Conservation (phyloP, 2,797 vertebrate species). For the Xiphorhynchus erythropygius region DNA sequence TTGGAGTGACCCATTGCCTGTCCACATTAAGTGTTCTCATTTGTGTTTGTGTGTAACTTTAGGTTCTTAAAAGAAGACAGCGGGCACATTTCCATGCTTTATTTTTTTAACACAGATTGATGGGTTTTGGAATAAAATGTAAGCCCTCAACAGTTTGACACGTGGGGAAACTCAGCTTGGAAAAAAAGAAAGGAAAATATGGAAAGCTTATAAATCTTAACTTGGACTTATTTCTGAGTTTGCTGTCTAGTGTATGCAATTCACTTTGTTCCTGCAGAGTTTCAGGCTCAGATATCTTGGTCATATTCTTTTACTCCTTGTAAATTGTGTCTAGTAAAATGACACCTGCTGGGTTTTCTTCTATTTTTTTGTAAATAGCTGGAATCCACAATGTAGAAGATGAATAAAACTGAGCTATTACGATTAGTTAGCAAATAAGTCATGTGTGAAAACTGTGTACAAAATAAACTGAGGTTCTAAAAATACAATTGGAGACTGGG, state of each 20-base stretch:
- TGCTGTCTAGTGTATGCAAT: slow-evolving; percentile 45
- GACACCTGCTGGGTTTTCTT: slow-evolving; percentile 78
- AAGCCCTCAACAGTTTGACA: slow-evolving; percentile 73
- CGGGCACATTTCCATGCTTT: slow-evolving; percentile 63
- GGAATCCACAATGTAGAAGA: not conserved
- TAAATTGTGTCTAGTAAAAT: slow-evolving; percentile 74
- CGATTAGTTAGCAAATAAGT: not conserved
- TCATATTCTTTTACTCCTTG: slow-evolving; percentile 48
- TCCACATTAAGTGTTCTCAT: not conserved
- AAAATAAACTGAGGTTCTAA: not conserved
- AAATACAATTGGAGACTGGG: not conserved
- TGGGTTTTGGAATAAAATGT: slow-evolving; percentile 52
- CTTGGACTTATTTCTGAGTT: slow-evolving; percentile 64
- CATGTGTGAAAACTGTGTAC: not conserved
- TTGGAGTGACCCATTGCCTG: not conserved
- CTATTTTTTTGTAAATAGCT: slow-evolving; percentile 56
- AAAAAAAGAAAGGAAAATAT: slow-evolving; percentile 65
- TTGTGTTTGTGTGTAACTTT: not conserved
- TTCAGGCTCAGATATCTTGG: slow-evolving; percentile 67
- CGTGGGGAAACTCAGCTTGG: slow-evolving; percentile 41
- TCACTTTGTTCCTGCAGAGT: slow-evolving; percentile 73
- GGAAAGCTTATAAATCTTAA: slow-evolving; percentile 72
- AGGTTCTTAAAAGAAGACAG: slow-evolving; percentile 33
- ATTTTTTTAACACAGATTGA: slow-evolving; percentile 71
- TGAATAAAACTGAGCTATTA: not conserved